A percentile compares a stretch with the other conserved stretches of the same genome.
Conservation (phyloP, 2,888 invertebrate species). For the Thymelicus acteon region DNA sequence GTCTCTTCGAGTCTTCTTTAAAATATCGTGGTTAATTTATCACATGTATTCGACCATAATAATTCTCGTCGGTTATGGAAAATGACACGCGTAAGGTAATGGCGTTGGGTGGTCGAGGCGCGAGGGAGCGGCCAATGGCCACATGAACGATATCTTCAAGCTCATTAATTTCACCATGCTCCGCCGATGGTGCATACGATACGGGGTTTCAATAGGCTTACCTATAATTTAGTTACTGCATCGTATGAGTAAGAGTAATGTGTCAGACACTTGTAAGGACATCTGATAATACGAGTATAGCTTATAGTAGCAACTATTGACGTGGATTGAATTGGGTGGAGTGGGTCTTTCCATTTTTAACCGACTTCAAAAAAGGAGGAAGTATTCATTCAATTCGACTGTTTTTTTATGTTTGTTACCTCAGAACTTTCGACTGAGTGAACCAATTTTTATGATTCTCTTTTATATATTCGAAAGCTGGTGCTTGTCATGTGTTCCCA, state of each 20-base stretch:
- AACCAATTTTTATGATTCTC: too few relatives aligned
- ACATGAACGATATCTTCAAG: slow-evolving; percentile 21
- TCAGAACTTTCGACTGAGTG: too few relatives aligned
- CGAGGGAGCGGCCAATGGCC: neutral
- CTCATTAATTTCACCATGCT: slow-evolving; percentile 21
- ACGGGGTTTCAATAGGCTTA: neutral
- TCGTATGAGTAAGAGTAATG: neutral
- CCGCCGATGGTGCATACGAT: neutral
- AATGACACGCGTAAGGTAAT: slow-evolving; percentile 15
- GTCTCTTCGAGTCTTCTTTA: neutral
- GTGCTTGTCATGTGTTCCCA: too few relatives aligned
- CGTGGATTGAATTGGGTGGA: too few relatives aligned
- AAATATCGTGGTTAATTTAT: neutral
- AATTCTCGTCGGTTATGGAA: slow-evolving; percentile 6
- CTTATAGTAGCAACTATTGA: too few relatives aligned
- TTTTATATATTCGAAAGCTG: too few relatives aligned
- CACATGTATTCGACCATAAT: neutral
- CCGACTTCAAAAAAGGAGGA: too few relatives aligned
- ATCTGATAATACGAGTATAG: neutral
- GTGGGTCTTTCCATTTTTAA: too few relatives aligned
- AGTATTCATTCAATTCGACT: too few relatives aligned
- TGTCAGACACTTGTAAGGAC: neutral
- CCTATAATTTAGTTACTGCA: slow-evolving; percentile 10
- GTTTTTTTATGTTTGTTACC: too few relatives aligned
- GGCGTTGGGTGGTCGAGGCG: slow-evolving; percentile 12